Base-by-base conservation (phyloP, 2,113 vertebrate species). In the Lonchura striata region DNA sequence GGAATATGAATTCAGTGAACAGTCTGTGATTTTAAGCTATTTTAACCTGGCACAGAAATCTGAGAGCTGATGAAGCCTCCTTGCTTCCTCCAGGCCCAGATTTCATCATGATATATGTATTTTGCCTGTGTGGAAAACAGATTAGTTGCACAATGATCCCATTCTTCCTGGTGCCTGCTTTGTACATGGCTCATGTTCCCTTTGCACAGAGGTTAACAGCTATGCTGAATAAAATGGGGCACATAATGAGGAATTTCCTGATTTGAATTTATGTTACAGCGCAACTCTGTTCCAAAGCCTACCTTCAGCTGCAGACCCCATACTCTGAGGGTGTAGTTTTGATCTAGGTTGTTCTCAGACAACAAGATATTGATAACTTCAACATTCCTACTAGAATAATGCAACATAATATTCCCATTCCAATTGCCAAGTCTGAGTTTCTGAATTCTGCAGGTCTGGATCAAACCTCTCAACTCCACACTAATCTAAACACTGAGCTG, bases 81-180 rank as follows among this genome's bases (percentile, higher is more conserved):
- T 90, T 59, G 2, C 28, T 75, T 81, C 42, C 72, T 53, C 10
- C 53, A 78, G 35, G 21, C 30, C 49, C 60, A 53, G 33, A 50
- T 50, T 74, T 61, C 2, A 2, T 41, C 31, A 24, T 3, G 16
- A 57, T 13, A 60, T 11, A 7, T 2, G 0, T 18, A 30, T n/a
- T 89, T 61, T 74, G 41, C 11, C 28, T 30, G 5, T 35, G 23
- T 84, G 50, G 78, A 71, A 86, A 74, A 44, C 8, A 14, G 11
- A 56, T 64, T 10, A 52, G 2, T 8, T 56, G 21, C 24, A 14
- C 41, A 39, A 24, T 6, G 6, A 35, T 28, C 20, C 15, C 1
- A 18, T n/a, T 63, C 27, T 37, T 60, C 47, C 9, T 35, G 49
- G 24, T 39, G 50, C 18, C 21, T 86, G 31, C 18, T 71, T 82